phyloP scores from a whole-genome alignment of 2,113 vertebrate genomes.

The Nyctibius bracteatus region DNA sequence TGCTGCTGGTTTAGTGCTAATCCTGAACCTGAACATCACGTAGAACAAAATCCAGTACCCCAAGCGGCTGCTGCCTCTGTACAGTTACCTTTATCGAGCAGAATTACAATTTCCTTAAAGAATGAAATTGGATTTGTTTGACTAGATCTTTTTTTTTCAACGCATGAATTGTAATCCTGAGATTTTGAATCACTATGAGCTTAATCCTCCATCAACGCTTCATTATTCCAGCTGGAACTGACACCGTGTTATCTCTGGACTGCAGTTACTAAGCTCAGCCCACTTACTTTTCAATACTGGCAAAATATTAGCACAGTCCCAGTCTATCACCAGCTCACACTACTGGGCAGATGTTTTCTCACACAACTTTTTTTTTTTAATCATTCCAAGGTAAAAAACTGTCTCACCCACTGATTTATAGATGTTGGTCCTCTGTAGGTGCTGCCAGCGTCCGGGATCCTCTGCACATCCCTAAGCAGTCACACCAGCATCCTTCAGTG shows the following conservation, averaged over 20 bases:
- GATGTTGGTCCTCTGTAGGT: background rate
- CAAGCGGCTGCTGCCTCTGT: background rate
- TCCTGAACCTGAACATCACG: background rate
- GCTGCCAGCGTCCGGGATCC: background rate
- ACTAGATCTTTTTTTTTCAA: background rate
- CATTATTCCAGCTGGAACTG: background rate
- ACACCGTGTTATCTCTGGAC: background rate
- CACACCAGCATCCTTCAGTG: background rate
- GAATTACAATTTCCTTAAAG: background rate
- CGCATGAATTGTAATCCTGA: background rate
- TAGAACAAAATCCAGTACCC: background rate
- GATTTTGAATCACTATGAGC: background rate
- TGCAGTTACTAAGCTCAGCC: background rate
- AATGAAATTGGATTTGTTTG: background rate
- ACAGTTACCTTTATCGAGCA: background rate
- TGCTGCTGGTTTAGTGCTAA: background rate
- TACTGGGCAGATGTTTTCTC: background rate
- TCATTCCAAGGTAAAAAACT: background rate
- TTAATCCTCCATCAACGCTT: background rate
- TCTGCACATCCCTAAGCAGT: background rate
- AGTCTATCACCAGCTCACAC: background rate
- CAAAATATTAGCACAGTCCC: background rate
- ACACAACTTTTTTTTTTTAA: background rate
- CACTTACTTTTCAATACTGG: background rate
- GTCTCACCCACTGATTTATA: background rate